These are phyloP conservation scores for Notarius quadriscutis DNA, from an alignment of 2,113 vertebrate species.

Conservation along the genomic window DNA sequence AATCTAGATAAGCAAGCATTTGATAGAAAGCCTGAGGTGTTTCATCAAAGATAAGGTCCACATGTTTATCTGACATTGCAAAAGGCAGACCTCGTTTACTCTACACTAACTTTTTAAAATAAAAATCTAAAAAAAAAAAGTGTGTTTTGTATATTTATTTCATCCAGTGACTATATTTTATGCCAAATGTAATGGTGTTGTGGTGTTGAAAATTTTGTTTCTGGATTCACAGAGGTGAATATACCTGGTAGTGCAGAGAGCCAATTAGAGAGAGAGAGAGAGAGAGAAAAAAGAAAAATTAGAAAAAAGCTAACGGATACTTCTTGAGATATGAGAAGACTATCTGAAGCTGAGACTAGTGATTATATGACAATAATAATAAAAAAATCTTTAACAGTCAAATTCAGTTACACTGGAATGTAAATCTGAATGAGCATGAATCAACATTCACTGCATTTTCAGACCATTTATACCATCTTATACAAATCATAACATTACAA, in stretches of 20 bases:
- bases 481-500: neutral
- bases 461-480: neutral
- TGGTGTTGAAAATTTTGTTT: neutral
- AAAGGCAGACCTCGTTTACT: neutral
- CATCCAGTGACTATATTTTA: neutral
- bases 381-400: neutral
- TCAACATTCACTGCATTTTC: neutral
- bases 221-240: neutral
- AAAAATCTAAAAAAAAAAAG: neutral
- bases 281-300: neutral
- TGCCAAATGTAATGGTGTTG: neutral
- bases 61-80: neutral
- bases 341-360: neutral
- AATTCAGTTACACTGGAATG: neutral
- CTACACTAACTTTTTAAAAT: neutral
- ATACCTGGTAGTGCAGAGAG: neutral
- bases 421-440: neutral
- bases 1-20: neutral
- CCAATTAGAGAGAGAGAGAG: neutral
- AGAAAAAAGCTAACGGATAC: neutral
- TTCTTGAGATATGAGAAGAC: neutral
- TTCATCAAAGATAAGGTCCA: neutral
- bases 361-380: neutral
- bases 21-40: neutral
- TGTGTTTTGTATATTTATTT: neutral